Conservation (phyloP, 2,888 invertebrate species). For the Heliconius hortense region DNA sequence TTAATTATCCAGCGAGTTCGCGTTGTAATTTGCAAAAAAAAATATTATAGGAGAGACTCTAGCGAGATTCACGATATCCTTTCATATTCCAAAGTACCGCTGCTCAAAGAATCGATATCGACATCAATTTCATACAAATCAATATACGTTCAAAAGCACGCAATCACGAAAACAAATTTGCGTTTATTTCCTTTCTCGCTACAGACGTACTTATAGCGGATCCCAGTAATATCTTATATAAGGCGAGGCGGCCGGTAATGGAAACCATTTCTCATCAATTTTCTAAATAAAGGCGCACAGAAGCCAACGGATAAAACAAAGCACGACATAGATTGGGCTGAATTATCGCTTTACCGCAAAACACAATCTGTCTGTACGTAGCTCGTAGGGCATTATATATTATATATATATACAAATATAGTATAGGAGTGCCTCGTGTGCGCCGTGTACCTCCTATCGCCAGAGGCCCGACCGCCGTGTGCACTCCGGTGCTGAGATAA, state of each 20-base stretch:
- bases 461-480: conserved; percentile 55
- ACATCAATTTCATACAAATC: conserved; percentile 76
- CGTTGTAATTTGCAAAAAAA: conserved; percentile 1
- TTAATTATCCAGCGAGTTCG: not conserved
- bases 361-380: conserved; percentile 69
- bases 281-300: conserved; percentile 82
- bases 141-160: conserved; percentile 71
- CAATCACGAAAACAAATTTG: conserved; percentile 82
- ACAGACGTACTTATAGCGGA: conserved; percentile 61
- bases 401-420: no score
- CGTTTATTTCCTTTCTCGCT: conserved; percentile 77
- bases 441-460: conserved; percentile 45
- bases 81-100: conserved; percentile 73
- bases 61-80: conserved; percentile 56
- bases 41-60: conserved; percentile 23
- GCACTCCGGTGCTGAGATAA: conserved; percentile 71
- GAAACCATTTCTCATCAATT: conserved; percentile 82
- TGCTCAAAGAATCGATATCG: conserved; percentile 74
- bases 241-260: conserved; percentile 79
- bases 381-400: conserved; percentile 10
- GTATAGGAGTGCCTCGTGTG: conserved; percentile 34
- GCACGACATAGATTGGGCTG: conserved; percentile 82
- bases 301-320: conserved; percentile 80
- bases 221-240: conserved; percentile 73
- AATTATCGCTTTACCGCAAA: conserved; percentile 83